Evolutionary conservation across 2,113 vertebrate species (phyloP).

Genomic region (Pterocles gutturalis): DNA sequence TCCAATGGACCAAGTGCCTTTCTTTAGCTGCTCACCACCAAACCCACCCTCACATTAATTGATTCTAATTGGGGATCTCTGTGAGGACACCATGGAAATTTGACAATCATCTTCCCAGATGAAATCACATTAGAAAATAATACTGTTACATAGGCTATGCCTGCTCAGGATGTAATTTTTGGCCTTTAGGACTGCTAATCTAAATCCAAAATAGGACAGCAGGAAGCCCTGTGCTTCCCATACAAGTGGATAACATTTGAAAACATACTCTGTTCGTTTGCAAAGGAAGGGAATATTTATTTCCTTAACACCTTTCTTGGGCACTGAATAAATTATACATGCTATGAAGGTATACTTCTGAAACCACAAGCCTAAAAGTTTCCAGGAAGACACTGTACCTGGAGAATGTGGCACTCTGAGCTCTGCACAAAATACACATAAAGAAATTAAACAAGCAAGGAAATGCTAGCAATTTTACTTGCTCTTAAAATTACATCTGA

Average conservation of each 20-base stretch:
- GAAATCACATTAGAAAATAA: background rate
- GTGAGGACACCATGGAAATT: background rate
- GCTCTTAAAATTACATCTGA: background rate
- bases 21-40: background rate
- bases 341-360: background rate
- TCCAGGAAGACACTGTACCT: background rate
- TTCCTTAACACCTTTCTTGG: background rate
- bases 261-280: background rate
- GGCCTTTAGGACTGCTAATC: background rate
- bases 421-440: background rate
- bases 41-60: background rate
- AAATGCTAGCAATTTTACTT: background rate
- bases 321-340: fast-evolving
- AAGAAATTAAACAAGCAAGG: background rate
- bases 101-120: background rate
- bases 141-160: background rate
- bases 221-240: background rate
- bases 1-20: background rate
- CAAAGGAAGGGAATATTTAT: background rate
- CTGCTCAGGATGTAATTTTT: background rate
- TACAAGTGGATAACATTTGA: background rate
- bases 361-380: background rate
- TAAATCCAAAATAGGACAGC: background rate
- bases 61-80: background rate
- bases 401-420: background rate